These are phyloP conservation scores for Cheilosia vernalis DNA, from an alignment of 2,888 invertebrate genomes.

Conservation along the genomic window DNA sequence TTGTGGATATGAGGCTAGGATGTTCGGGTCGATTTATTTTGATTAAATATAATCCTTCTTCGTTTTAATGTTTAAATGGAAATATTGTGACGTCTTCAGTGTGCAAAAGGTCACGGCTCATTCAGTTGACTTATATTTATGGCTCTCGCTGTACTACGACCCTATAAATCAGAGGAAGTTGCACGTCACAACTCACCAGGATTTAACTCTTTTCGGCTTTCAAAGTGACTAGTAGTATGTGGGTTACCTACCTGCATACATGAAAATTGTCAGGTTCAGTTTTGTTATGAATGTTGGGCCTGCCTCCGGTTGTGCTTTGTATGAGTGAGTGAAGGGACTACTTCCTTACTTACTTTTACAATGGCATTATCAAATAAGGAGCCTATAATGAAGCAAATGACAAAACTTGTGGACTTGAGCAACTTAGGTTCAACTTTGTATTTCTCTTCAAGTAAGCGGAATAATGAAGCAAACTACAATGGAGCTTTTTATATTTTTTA, in stretches of 20 bases:
- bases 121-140: slow-evolving; percentile 24
- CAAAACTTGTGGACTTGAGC: no score
- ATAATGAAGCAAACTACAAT: no score
- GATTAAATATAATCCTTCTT: slow-evolving; percentile 52
- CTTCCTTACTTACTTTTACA: no score
- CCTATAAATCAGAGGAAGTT: slow-evolving; percentile 16
- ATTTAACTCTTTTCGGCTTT: slow-evolving; percentile 6
- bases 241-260: background rate
- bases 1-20: slow-evolving; percentile 48
- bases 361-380: no score
- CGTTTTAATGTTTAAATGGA: slow-evolving; percentile 47
- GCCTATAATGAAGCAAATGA: no score
- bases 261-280: no score
- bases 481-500: no score
- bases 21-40: slow-evolving; percentile 64
- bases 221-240: background rate
- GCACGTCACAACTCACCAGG: slow-evolving; percentile 13
- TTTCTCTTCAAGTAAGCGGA: no score
- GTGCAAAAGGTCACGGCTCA: slow-evolving; percentile 14
- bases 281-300: no score
- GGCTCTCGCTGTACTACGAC: background rate
- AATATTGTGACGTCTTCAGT: slow-evolving; percentile 7
- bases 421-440: no score
- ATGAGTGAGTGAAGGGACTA: no score
- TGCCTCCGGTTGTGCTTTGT: no score